phyloP scores from a whole-genome alignment of 2,888 invertebrate species.

The Sphaerophoria taeniata region DNA sequence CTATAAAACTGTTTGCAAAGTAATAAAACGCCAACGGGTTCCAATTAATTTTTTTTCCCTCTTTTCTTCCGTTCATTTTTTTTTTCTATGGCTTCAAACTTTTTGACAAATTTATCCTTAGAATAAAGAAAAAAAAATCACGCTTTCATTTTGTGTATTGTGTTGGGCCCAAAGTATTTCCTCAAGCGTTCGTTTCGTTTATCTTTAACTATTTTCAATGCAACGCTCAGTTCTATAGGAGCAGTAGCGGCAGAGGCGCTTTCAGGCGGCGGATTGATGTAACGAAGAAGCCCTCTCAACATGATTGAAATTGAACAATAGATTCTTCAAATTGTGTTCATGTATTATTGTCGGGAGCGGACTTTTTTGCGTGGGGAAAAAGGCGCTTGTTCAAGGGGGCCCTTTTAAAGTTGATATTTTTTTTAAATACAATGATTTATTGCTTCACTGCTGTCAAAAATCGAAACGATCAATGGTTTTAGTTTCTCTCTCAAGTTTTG shows the following conservation, averaged over 20 bases:
- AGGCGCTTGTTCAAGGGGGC: not conserved
- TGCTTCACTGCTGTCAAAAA: too few relatives aligned
- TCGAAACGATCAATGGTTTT: too few relatives aligned
- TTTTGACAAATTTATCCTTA: constrained; percentile 38
- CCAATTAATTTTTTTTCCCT: constrained; percentile 35
- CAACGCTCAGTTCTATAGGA: not conserved
- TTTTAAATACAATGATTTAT: too few relatives aligned
- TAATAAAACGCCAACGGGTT: constrained; percentile 64
- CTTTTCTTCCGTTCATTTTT: not conserved
- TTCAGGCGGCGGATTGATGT: not conserved
- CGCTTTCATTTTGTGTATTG: not conserved
- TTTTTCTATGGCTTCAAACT: constrained; percentile 11
- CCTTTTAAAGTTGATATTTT: not conserved
- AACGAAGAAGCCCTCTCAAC: constrained; percentile 17
- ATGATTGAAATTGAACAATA: constrained; percentile 39
- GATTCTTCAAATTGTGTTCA: constrained; percentile 12
- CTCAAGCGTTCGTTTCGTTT: constrained; percentile 31
- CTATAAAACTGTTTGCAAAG: constrained; percentile 60
- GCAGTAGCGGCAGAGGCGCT: not conserved
- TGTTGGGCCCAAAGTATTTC: constrained; percentile 18
- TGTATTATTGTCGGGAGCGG: not conserved
- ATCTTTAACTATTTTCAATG: constrained; percentile 16
- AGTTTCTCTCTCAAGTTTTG: too few relatives aligned
- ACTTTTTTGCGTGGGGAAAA: not conserved
- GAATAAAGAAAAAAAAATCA: not conserved